Evolutionary conservation across 2,888 invertebrate genomes (phyloP).

Genomic region (Diarsia mendica): DNA sequence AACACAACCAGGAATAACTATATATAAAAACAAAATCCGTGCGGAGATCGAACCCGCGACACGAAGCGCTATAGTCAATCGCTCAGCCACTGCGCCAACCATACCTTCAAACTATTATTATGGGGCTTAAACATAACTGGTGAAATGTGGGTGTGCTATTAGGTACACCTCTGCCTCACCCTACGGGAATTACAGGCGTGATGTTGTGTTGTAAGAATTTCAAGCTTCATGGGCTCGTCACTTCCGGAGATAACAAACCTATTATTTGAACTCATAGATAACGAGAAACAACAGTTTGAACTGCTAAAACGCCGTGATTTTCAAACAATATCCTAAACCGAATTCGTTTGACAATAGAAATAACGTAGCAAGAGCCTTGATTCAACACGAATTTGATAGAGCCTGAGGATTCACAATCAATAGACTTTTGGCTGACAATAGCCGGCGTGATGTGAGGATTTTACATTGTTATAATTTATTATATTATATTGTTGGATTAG

Average conservation of each 20-base stretch:
- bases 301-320: slow-evolving; percentile 21
- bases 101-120: no score
- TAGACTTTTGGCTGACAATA: slow-evolving; percentile 29
- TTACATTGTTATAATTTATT: slow-evolving; percentile 37
- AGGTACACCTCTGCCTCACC: no score
- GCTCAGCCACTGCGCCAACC: no score
- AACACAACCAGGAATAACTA: no score
- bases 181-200: no score
- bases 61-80: no score
- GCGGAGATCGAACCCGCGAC: no score
- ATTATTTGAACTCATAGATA: slow-evolving; percentile 28
- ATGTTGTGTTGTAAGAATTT: neutral
- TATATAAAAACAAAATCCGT: no score
- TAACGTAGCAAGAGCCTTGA: slow-evolving; percentile 30
- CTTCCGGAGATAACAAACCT: neutral
- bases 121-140: no score
- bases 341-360: slow-evolving; percentile 28
- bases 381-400: slow-evolving; percentile 31
- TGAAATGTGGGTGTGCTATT: no score
- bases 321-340: slow-evolving; percentile 21
- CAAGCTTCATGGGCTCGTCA: neutral
- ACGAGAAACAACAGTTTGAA: no score
- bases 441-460: slow-evolving; percentile 28
- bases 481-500: slow-evolving; percentile 29
- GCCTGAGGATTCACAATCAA: slow-evolving; percentile 11